phyloP scores from a whole-genome alignment of 23 tunicate species.

The Trididemnum clinides region DNA sequence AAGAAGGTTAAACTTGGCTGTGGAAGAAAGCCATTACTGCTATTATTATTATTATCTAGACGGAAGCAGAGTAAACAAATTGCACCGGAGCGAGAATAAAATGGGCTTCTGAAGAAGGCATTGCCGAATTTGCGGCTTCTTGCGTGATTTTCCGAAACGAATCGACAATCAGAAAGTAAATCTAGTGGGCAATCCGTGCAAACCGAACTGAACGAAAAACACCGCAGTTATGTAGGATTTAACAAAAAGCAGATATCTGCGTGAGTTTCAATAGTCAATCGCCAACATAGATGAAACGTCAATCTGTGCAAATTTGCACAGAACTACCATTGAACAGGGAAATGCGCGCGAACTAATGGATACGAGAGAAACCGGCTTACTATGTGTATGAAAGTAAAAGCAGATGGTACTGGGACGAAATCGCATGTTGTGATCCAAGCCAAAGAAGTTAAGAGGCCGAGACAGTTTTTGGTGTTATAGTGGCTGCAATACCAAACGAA shows the following conservation, averaged over 20 bases:
- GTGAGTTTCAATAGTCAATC: background rate
- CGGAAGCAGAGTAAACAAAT: slow-evolving; percentile 38
- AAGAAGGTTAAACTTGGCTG: slow-evolving; percentile 52
- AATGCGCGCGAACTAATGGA: slow-evolving; percentile 1
- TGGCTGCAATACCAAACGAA: slow-evolving; percentile 8
- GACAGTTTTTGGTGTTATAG: background rate
- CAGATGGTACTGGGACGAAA: slow-evolving; percentile 7
- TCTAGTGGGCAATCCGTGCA: slow-evolving; percentile 27
- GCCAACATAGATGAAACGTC: too few relatives aligned
- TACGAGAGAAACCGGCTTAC: slow-evolving; percentile 3
- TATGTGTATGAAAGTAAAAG: slow-evolving; percentile 17
- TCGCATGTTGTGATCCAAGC: slow-evolving; percentile 9
- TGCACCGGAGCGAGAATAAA: slow-evolving; percentile 38
- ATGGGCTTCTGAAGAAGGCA: slow-evolving; percentile 27
- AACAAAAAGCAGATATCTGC: slow-evolving; percentile 20
- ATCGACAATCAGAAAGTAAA: slow-evolving; percentile 31
- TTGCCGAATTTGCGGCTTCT: slow-evolving; percentile 23
- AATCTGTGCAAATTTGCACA: slow-evolving; percentile 22
- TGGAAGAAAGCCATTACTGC: slow-evolving; percentile 44
- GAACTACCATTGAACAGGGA: slow-evolving; percentile 22
- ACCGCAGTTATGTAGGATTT: background rate
- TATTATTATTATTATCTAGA: slow-evolving; percentile 30
- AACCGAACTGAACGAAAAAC: background rate
- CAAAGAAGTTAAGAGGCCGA: background rate
- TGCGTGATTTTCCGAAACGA: background rate